These are phyloP conservation scores for Leptinotarsa haldemani DNA, from an alignment of 2,888 invertebrate species.

Conservation along the genomic window DNA sequence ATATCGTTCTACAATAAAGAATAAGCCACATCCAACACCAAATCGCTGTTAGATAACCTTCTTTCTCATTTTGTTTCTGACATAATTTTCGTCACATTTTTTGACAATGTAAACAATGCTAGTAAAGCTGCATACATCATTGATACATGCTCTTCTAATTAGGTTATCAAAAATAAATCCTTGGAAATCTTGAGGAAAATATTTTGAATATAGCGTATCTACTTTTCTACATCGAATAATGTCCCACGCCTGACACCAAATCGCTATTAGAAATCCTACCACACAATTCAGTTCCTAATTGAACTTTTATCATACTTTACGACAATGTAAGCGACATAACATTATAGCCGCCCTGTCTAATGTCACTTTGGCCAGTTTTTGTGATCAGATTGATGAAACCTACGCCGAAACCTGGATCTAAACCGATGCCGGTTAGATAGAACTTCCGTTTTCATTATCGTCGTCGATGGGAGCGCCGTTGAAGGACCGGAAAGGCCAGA, in stretches of 20 bases:
- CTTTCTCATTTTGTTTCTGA: too few relatives aligned
- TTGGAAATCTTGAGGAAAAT: too few relatives aligned
- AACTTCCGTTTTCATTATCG: conserved; percentile 28
- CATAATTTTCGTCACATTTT: not conserved
- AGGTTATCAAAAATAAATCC: too few relatives aligned
- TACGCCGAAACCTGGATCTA: not conserved
- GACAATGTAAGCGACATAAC: not conserved
- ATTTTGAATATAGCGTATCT: too few relatives aligned
- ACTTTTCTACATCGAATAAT: not conserved
- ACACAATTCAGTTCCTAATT: too few relatives aligned
- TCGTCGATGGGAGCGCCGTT: not conserved
- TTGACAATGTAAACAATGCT: not conserved
- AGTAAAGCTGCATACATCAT: too few relatives aligned
- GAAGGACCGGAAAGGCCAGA: not conserved
- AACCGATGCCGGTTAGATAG: conserved; percentile 28
- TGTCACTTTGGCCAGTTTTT: not conserved
- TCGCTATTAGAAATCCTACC: not conserved
- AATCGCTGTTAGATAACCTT: not conserved
- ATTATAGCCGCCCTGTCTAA: not conserved
- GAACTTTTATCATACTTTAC: not conserved
- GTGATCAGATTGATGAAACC: not conserved
- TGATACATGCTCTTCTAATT: too few relatives aligned
- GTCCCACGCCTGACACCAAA: not conserved
- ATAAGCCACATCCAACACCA: not conserved
- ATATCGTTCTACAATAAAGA: not conserved